Evolutionary conservation across 2,797 vertebrate genomes (phyloP).

Genomic region (Urosaurus nigricauda): DNA sequence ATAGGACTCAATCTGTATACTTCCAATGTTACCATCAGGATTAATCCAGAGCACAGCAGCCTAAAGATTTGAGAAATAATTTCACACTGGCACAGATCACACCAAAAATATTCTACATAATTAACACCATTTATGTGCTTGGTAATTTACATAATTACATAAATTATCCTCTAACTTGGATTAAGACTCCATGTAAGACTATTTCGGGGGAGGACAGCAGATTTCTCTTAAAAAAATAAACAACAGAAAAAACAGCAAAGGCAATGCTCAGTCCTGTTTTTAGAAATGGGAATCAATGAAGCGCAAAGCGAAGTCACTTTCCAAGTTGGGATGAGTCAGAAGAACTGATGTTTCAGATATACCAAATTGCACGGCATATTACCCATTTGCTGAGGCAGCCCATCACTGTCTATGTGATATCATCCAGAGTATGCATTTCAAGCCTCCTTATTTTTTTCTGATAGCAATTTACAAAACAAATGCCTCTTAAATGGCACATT

Average conservation of each 20-base stretch:
- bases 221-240: slow-evolving; percentile 23
- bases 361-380: background rate
- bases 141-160: background rate
- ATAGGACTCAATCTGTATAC: too few species aligned
- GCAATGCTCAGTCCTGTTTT: background rate
- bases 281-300: background rate
- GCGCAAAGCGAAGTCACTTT: background rate
- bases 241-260: background rate
- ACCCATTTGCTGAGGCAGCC: slow-evolving; percentile 12
- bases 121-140: too few species aligned
- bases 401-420: slow-evolving; percentile 20
- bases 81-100: background rate
- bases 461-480: slow-evolving; percentile 39
- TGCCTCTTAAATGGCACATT: slow-evolving; percentile 43
- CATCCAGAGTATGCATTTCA: slow-evolving; percentile 13
- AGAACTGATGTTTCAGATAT: background rate
- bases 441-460: background rate
- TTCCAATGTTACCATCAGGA: background rate
- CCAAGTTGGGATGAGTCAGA: background rate
- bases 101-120: background rate
- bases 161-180: background rate
- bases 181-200: too few species aligned
- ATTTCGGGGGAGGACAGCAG: background rate
- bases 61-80: background rate
- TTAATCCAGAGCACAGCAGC: background rate